These are phyloP conservation scores for Struthio camelus DNA, from an alignment of 2,113 vertebrate species.

Conservation along the genomic window DNA sequence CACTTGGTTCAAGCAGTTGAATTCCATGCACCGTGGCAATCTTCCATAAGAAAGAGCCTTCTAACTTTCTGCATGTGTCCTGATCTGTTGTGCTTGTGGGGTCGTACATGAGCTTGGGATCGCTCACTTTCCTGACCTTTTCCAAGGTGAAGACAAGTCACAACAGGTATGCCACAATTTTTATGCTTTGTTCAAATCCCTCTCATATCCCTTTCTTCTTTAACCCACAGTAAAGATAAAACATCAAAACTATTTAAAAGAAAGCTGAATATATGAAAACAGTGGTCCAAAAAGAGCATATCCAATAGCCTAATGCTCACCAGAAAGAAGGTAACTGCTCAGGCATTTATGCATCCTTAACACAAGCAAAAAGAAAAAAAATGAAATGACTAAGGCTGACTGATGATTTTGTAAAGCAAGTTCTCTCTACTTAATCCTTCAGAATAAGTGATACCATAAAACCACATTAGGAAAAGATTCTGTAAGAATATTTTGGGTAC, in stretches of 20 bases:
- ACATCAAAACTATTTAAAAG: neutral
- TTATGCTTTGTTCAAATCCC: neutral
- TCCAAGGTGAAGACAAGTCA: neutral
- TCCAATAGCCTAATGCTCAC: too few species aligned
- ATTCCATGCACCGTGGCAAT: neutral
- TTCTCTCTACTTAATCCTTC: neutral
- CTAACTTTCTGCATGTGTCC: rapidly evolving
- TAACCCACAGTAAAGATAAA: neutral
- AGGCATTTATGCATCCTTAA: too few species aligned
- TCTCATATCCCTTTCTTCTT: neutral
- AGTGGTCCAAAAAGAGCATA: neutral
- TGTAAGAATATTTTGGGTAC: neutral
- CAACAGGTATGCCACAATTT: neutral
- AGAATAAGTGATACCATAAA: neutral
- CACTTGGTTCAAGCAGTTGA: neutral
- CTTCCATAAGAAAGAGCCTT: neutral
- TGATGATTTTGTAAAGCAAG: neutral
- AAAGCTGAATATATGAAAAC: neutral
- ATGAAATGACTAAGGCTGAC: too few species aligned
- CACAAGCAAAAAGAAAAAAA: too few species aligned
- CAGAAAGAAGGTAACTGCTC: too few species aligned
- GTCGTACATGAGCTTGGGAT: neutral
- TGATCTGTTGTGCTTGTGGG: neutral
- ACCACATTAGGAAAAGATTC: neutral
- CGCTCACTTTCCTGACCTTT: neutral